These are phyloP conservation scores for Telmatochromis sp. DNA, from an alignment of 2,113 vertebrate genomes.

Conservation along the genomic window DNA sequence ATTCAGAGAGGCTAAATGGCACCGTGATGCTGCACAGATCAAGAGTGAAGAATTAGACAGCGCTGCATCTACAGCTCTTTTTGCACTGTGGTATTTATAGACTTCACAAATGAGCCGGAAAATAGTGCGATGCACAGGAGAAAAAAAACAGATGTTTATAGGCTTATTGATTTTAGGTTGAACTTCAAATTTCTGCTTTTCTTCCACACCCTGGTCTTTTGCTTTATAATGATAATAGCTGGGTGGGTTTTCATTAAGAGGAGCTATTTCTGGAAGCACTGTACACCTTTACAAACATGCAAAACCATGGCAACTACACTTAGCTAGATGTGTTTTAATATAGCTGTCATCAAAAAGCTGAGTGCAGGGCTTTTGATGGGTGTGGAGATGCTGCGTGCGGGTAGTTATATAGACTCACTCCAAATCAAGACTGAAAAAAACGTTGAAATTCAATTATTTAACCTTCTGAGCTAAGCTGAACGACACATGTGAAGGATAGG, in stretches of 20 bases:
- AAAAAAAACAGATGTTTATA: not conserved
- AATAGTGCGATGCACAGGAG: not conserved
- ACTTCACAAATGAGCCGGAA: slow-evolving; percentile 34
- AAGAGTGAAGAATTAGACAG: not conserved
- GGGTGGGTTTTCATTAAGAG: not conserved
- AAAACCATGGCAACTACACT: not conserved
- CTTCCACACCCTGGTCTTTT: not conserved
- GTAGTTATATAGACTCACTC: not conserved
- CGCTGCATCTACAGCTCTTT: slow-evolving; percentile 23
- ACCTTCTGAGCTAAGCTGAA: not conserved
- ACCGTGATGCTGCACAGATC: not conserved
- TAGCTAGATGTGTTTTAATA: not conserved
- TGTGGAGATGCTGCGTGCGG: not conserved
- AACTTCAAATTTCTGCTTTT: not conserved
- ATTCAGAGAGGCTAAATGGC: not conserved
- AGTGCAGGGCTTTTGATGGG: not conserved
- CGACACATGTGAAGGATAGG: not conserved
- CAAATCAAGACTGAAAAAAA: not conserved
- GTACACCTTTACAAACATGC: not conserved
- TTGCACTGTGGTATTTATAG: slow-evolving; percentile 55
- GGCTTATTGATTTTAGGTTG: not conserved
- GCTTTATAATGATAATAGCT: not conserved
- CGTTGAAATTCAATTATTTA: not conserved
- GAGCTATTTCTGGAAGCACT: not conserved
- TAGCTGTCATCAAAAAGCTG: not conserved